Evolutionary conservation across 2,113 vertebrate genomes (phyloP).

Genomic region (Cyprinodon tularosa): DNA sequence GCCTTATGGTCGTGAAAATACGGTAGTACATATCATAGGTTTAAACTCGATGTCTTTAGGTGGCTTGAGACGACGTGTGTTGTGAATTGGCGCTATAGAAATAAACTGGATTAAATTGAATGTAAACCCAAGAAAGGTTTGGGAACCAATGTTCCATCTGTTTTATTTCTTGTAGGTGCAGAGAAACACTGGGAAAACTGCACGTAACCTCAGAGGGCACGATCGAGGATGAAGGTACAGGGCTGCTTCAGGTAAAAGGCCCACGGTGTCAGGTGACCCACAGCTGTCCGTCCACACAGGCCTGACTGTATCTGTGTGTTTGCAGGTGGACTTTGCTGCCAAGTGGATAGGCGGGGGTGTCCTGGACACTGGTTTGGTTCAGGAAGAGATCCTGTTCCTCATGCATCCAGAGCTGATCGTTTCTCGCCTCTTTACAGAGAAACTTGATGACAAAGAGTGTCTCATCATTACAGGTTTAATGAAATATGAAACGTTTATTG

Average conservation of each 20-base stretch:
- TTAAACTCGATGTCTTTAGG: too few relatives aligned
- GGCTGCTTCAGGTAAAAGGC: conserved; percentile 72
- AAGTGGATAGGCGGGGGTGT: conserved; percentile 74
- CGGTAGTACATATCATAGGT: too few relatives aligned
- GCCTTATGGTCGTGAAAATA: too few relatives aligned
- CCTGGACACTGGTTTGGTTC: conserved; percentile 71
- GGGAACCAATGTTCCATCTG: background rate
- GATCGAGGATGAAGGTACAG: conserved; percentile 68
- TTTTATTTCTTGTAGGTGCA: conserved; percentile 36
- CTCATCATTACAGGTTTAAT: conserved; percentile 70
- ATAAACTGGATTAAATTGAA: too few relatives aligned
- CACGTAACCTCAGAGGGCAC: conserved; percentile 50
- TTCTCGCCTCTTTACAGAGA: conserved; percentile 78
- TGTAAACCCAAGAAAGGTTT: too few relatives aligned
- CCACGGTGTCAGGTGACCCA: background rate
- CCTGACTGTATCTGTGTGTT: background rate
- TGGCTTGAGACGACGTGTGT: too few relatives aligned
- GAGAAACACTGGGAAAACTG: conserved; percentile 51
- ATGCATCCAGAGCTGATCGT: conserved; percentile 79
- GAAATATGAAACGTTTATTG: background rate
- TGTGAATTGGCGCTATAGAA: too few relatives aligned
- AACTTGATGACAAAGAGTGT: conserved; percentile 67
- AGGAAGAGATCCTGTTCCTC: conserved; percentile 81
- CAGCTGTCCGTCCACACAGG: background rate
- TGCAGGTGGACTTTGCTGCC: conserved; percentile 79